Evolutionary conservation across 2,888 invertebrate species (phyloP).

Genomic region (Mythimna pallens): DNA sequence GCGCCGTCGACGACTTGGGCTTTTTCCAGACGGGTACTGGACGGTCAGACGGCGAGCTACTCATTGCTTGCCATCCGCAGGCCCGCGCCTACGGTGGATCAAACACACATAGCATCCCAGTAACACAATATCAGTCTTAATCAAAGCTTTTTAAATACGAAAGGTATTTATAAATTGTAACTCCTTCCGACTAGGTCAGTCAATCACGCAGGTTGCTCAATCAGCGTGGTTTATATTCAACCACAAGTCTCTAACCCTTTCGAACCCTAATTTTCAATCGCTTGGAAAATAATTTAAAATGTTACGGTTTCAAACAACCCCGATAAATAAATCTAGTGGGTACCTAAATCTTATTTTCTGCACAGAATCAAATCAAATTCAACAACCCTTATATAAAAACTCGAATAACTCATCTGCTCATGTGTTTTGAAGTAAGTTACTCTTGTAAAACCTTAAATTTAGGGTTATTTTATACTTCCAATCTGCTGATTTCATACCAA

Average conservation of each 20-base stretch:
- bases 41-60: no score
- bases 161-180: background rate
- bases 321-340: slow-evolving; percentile 29
- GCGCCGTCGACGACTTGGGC: no score
- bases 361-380: background rate
- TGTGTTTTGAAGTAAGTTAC: background rate
- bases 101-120: no score
- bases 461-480: slow-evolving; percentile 6
- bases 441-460: slow-evolving; percentile 16
- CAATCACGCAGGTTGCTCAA: background rate
- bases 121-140: no score
- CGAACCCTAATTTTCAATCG: slow-evolving; percentile 7
- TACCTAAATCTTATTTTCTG: slow-evolving; percentile 1
- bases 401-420: slow-evolving; percentile 30
- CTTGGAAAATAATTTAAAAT: slow-evolving; percentile 12
- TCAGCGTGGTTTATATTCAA: background rate
- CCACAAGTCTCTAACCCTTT: slow-evolving; percentile 3
- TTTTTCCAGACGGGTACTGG: no score
- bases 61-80: no score
- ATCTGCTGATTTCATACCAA: slow-evolving; percentile 26
- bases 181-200: no score
- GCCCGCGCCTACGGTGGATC: no score
- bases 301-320: slow-evolving; percentile 9
- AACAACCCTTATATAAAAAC: slow-evolving; percentile 15
- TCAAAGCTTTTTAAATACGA: no score